Evolutionary conservation across 1,140 invertebrate species (phyloP).

Genomic region (Drosophila tristis): DNA sequence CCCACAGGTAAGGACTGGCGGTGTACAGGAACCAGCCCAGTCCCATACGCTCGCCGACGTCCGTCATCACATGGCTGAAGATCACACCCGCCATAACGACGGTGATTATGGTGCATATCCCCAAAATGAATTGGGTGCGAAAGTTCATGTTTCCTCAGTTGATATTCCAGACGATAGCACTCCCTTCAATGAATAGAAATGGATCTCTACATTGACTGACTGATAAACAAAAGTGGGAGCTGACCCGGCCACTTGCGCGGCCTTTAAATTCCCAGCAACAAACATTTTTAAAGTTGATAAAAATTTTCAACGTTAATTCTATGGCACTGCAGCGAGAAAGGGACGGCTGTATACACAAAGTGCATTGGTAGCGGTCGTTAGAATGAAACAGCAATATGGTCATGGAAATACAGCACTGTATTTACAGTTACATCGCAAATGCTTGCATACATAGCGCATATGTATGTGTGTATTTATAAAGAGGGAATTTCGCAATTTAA

Average conservation of each 20-base stretch:
- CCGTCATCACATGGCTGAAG: slow-evolving; percentile 92
- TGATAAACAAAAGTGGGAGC: too few species aligned
- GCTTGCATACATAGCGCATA: slow-evolving; percentile 28
- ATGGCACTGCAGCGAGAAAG: too few species aligned
- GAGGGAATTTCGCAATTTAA: slow-evolving; percentile 87
- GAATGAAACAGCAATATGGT: too few species aligned
- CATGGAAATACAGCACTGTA: slow-evolving; percentile 30
- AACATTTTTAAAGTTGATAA: too few species aligned
- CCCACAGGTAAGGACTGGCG: slow-evolving; percentile 97
- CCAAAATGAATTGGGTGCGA: slow-evolving; percentile 6
- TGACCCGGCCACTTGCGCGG: too few species aligned
- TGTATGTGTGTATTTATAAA: slow-evolving; percentile 16
- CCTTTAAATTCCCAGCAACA: too few species aligned
- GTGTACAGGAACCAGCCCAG: slow-evolving; percentile 94
- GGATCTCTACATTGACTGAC: too few species aligned
- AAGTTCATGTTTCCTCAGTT: slow-evolving; percentile 32
- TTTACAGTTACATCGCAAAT: slow-evolving; percentile 12
- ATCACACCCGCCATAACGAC: slow-evolving; percentile 84
- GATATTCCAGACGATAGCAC: neutral
- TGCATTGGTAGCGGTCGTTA: too few species aligned
- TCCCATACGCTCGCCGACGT: slow-evolving; percentile 93
- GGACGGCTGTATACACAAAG: too few species aligned
- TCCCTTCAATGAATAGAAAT: too few species aligned
- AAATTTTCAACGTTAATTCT: too few species aligned
- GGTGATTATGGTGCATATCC: slow-evolving; percentile 83